Percentiles rank a stretch among this genome's conserved stretches.
Conservation (phyloP, 2,888 invertebrate genomes). For the Leptinotarsa peninsularis region DNA sequence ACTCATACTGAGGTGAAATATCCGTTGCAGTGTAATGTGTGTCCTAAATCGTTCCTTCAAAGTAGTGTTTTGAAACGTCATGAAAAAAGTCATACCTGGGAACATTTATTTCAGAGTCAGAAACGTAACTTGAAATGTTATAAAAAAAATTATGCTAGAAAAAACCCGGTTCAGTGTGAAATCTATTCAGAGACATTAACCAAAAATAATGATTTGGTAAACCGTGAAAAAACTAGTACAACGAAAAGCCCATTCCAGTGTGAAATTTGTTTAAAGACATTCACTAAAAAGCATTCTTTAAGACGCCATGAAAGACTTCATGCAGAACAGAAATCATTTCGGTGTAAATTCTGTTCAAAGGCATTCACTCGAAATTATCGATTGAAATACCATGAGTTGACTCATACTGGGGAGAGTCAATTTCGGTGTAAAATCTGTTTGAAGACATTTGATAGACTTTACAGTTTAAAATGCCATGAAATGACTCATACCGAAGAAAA, state of each 20-base stretch:
- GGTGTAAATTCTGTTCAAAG: neutral
- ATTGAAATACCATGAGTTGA: no score
- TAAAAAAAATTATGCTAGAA: neutral
- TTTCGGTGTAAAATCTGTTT: no score
- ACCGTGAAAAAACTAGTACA: neutral
- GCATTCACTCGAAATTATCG: no score
- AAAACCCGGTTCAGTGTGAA: neutral
- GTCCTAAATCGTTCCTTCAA: no score
- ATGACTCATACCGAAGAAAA: neutral
- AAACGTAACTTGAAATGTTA: neutral
- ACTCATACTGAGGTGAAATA: no score
- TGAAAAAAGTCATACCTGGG: no score
- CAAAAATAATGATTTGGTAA: neutral
- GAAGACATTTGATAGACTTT: neutral
- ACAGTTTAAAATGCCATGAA: no score
- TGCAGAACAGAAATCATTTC: neutral
- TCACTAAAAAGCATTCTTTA: neutral
- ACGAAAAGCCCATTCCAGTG: neutral
- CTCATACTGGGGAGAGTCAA: no score
- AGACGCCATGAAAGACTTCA: neutral
- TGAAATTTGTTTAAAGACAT: neutral
- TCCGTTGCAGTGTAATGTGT: no score
- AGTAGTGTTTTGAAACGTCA: no score
- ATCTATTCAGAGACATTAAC: no score
- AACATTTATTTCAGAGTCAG: neutral